Evolutionary conservation across 2,888 invertebrate species (phyloP).

Genomic region (Zelleria hepariella): DNA sequence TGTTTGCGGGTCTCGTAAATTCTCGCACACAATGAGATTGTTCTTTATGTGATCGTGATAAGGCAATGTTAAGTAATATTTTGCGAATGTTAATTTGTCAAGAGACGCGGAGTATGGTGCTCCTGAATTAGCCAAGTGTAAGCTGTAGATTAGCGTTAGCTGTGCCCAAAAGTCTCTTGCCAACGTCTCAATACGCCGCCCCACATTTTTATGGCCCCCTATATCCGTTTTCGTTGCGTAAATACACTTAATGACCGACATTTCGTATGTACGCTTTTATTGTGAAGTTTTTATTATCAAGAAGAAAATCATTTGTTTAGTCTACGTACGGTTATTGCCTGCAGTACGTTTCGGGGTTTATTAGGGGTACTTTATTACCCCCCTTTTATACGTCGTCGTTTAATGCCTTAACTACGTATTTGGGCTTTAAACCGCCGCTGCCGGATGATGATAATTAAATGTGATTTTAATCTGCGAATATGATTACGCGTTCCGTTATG

Average conservation of each 20-base stretch:
- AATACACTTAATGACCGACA: constrained; percentile 70
- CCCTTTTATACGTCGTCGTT: constrained; percentile 41
- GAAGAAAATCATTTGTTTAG: constrained; percentile 69
- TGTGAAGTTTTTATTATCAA: constrained; percentile 69
- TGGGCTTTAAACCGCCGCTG: constrained; percentile 33
- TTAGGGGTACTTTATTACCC: constrained; percentile 64
- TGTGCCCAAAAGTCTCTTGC: constrained; percentile 42
- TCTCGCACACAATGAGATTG: constrained; percentile 41
- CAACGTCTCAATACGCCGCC: constrained; percentile 66
- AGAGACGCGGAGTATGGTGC: constrained; percentile 30
- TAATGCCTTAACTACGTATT: constrained; percentile 46
- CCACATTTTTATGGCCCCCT: constrained; percentile 64
- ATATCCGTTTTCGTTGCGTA: constrained; percentile 67
- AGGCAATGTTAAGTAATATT: constrained; percentile 12
- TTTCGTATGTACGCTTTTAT: constrained; percentile 68
- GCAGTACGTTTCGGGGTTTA: constrained; percentile 62
- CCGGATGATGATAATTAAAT: constrained; percentile 58
- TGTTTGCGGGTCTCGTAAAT: constrained; percentile 41
- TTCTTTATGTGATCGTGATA: constrained; percentile 51
- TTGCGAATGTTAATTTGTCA: constrained; percentile 47
- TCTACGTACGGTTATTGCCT: constrained; percentile 66
- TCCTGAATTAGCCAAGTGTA: constrained; percentile 45
- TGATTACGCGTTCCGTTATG: constrained; percentile 46
- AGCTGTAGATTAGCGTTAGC: constrained; percentile 49
- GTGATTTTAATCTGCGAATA: constrained; percentile 55